These are phyloP conservation scores for Drosophila yooni DNA, from an alignment of 2,888 invertebrate species.

Conservation along the genomic window DNA sequence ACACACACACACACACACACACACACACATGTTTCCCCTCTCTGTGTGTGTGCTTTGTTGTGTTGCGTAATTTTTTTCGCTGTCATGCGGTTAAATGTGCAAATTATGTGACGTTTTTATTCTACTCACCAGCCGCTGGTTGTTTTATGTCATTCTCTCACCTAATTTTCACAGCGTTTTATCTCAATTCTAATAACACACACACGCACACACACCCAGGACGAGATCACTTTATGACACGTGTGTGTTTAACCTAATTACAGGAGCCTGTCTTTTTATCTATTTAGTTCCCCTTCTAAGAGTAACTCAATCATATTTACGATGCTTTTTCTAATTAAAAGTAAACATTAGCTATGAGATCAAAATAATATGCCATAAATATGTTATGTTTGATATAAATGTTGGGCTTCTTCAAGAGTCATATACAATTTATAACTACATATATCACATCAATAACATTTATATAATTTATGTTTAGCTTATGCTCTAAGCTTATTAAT, in stretches of 20 bases:
- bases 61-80: slow-evolving; percentile 55
- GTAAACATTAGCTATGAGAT: not conserved
- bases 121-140: slow-evolving; percentile 55
- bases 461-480: not conserved
- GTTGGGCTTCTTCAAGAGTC: not conserved
- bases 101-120: slow-evolving; percentile 75
- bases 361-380: not conserved
- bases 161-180: slow-evolving; percentile 66
- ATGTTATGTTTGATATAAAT: not conserved
- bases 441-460: not conserved
- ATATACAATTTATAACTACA: not conserved
- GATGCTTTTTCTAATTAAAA: not conserved
- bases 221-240: slow-evolving; percentile 45
- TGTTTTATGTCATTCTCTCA: slow-evolving; percentile 73
- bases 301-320: not conserved
- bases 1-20: slow-evolving; percentile 9
- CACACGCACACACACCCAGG: slow-evolving; percentile 9
- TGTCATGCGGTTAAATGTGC: slow-evolving; percentile 76
- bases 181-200: slow-evolving; percentile 51
- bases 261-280: slow-evolving; percentile 34
- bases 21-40: not conserved
- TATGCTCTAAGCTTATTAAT: not conserved
- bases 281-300: slow-evolving; percentile 6
- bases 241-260: slow-evolving; percentile 77
- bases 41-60: slow-evolving; percentile 22